phyloP scores from a whole-genome alignment of 2,797 vertebrate species.

The Nannoperca australis region DNA sequence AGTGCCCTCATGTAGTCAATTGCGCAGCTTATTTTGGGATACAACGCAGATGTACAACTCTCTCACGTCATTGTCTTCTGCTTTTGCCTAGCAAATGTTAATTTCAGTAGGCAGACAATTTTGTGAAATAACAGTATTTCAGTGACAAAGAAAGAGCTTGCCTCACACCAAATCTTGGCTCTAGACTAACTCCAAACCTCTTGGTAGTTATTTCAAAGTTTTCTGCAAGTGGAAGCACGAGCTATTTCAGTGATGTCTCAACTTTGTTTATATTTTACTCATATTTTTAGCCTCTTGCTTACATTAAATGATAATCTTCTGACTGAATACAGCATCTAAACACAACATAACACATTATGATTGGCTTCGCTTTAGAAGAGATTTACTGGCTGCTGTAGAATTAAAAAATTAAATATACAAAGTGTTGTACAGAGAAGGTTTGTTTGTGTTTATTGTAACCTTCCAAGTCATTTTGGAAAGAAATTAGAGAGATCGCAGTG shows the following conservation, averaged over 20 bases:
- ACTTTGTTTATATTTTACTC: not conserved
- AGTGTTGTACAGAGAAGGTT: constrained; percentile 4
- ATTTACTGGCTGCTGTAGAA: not conserved
- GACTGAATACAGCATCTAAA: not conserved
- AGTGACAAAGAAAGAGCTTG: constrained; percentile 3
- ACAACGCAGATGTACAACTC: not conserved
- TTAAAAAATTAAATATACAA: not conserved
- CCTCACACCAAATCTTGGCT: not conserved
- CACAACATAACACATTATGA: too few relatives aligned
- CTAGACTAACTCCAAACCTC: not conserved
- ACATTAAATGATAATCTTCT: not conserved
- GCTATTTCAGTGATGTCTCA: constrained; percentile 1
- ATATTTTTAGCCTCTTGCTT: not conserved
- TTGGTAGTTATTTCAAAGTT: constrained; percentile 13
- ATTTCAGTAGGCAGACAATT: constrained; percentile 11
- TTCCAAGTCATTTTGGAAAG: constrained; percentile 21
- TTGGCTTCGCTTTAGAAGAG: not conserved
- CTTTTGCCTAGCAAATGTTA: not conserved
- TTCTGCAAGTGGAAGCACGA: not conserved
- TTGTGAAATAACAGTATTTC: constrained; percentile 7
- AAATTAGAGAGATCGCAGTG: not conserved
- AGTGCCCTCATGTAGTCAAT: not conserved
- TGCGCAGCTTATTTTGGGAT: not conserved
- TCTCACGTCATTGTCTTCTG: not conserved
- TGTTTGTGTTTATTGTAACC: constrained; percentile 27